Conservation (phyloP, 2,113 vertebrate species). For the Forbesichthys agassizii region DNA sequence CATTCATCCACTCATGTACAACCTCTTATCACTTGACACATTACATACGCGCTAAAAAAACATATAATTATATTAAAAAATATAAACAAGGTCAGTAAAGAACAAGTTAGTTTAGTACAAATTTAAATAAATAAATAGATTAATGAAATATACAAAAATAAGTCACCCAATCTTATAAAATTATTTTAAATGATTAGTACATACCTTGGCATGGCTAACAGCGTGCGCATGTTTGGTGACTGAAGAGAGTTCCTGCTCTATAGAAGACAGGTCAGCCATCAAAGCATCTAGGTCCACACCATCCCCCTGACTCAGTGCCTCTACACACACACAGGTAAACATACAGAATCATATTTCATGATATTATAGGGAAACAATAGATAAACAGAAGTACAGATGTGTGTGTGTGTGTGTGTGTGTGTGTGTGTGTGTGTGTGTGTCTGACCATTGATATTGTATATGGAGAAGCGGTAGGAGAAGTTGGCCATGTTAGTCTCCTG, state of each 20-base stretch:
- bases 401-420: slow-evolving; percentile 17
- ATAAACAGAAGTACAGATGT: background rate
- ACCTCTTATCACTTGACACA: too few relatives aligned
- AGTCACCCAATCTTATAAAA: too few relatives aligned
- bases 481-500: slow-evolving; percentile 97
- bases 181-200: slow-evolving; percentile 50
- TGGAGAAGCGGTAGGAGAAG: slow-evolving; percentile 97
- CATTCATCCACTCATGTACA: too few relatives aligned
- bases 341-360: background rate
- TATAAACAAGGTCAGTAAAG: too few relatives aligned
- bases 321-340: slow-evolving; percentile 77
- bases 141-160: too few relatives aligned
- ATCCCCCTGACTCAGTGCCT: slow-evolving; percentile 95
- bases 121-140: too few relatives aligned
- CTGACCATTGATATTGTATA: slow-evolving; percentile 98
- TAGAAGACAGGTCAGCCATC: slow-evolving; percentile 97
- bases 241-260: slow-evolving; percentile 95
- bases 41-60: too few relatives aligned
- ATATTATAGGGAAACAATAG: background rate
- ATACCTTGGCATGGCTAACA: slow-evolving; percentile 64
- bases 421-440: slow-evolving; percentile 17
- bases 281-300: slow-evolving; percentile 94
- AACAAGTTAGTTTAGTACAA: too few relatives aligned
- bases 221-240: slow-evolving; percentile 77
- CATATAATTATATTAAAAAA: too few relatives aligned